phyloP scores from a whole-genome alignment of 2,797 vertebrate genomes.

The Channallabes apus region DNA sequence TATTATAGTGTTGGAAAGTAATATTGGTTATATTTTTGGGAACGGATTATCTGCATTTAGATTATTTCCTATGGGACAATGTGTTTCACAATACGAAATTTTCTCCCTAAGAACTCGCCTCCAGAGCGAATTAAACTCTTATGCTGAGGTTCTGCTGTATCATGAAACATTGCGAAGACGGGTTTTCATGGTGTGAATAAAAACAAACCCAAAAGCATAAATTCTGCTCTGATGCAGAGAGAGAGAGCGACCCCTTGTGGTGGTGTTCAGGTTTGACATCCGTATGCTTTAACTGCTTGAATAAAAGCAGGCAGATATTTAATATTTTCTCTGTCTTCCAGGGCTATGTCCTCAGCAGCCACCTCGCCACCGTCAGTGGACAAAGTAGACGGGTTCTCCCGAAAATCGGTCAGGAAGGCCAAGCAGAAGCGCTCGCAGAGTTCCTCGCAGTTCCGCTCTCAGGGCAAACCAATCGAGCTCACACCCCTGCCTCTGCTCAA shows the following conservation, averaged over 20 bases:
- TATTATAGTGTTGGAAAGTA: too few relatives aligned
- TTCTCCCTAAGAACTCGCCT: too few relatives aligned
- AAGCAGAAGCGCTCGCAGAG: constrained; percentile 99
- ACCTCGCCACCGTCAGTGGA: constrained; percentile 99
- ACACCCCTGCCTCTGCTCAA: constrained; percentile 96
- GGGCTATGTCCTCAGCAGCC: constrained; percentile 99
- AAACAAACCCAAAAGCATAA: background rate
- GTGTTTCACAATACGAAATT: too few relatives aligned
- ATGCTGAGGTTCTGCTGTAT: too few relatives aligned
- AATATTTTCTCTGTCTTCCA: constrained; percentile 65
- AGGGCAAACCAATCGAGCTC: constrained; percentile 99
- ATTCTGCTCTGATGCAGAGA: background rate
- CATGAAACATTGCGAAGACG: too few relatives aligned
- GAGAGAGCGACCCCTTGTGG: background rate
- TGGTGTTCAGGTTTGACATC: background rate
- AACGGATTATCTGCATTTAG: too few relatives aligned
- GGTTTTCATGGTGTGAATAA: too few relatives aligned
- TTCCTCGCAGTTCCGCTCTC: constrained; percentile 98
- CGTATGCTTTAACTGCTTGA: background rate
- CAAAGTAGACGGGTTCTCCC: constrained; percentile 99
- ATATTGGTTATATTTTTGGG: too few relatives aligned
- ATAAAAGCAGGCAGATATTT: background rate
- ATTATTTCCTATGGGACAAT: too few relatives aligned
- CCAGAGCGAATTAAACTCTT: too few relatives aligned
- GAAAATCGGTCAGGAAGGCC: constrained; percentile 99